Evolutionary conservation across 2,113 vertebrate species (phyloP), one percentile per base, ranked within the genome.

Genomic region (Pseudorhombus dupliciocellatus): DNA sequence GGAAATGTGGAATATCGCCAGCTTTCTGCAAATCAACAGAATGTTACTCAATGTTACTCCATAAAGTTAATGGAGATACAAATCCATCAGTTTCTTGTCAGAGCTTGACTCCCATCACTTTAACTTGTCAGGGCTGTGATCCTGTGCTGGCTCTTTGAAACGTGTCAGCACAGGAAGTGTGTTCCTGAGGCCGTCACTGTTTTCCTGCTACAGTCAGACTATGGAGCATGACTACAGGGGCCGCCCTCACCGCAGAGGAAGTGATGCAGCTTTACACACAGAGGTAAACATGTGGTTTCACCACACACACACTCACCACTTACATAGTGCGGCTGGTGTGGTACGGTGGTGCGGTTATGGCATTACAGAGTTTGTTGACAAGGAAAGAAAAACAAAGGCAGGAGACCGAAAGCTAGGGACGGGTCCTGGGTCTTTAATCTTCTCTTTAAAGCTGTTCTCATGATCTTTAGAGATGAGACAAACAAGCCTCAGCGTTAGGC

Each of bases 361-460:
- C n/a, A 12, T 58, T 46, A 31, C 46, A 52, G 12, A n/a, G 18
- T n/a, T 15, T 34, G 6, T n/a, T 62, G 48, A 30, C 11, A n/a
- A 25, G 37, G 21, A 26, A 26, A 26, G 1, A 42, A 20, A 26
- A 14, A 34, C 8, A 16, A 42, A 15, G 15, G 15, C 1, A 40
- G 37, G 37, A 40, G 37, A 40, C 2, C 2, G 37, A 40, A 12
- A 40, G 5, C 21, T 20, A 7, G 48, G 15, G 7, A 22, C 67
- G 28, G 48, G 73, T 48, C 24, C 18, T 34, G 26, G 14, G 46
- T 22, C 52, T 59, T 25, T 37, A 66, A 28, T 1, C 21, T 51
- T 25, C 56, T 68, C 77, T 69, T 73, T 51, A 64, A 77, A 73
- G 53, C n/a, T 31, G 46, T 48, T 85, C 69, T 86, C 59, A 59